A percentile compares a stretch with the other conserved stretches of the same genome.
Evolutionary conservation across 2,113 vertebrate genomes (phyloP).

Genomic region (Ameiurus melas): DNA sequence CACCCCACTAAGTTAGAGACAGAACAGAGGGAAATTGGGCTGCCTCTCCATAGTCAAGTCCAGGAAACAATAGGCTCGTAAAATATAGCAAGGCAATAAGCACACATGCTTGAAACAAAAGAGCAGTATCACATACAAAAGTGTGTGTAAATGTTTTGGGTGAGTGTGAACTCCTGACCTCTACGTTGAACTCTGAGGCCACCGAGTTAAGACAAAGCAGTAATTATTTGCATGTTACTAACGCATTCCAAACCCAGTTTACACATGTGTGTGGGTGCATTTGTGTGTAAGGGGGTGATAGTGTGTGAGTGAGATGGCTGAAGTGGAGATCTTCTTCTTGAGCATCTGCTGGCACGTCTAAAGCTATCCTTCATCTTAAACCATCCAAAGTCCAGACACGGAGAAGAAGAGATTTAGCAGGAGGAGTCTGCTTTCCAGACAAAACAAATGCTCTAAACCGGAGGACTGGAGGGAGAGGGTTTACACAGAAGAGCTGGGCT

Average conservation of each 20-base stretch:
- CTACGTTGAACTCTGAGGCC: constrained; percentile 53
- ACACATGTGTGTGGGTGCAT: neutral
- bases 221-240: constrained; percentile 54
- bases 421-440: constrained; percentile 56
- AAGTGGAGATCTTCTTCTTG: constrained; percentile 32
- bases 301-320: neutral
- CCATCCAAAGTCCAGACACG: constrained; percentile 29
- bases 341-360: constrained; percentile 44
- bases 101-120: constrained; percentile 60
- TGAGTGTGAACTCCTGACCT: constrained; percentile 74
- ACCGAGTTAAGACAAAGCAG: constrained; percentile 64
- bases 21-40: constrained; percentile 27
- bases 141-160: constrained; percentile 60
- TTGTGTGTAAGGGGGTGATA: neutral
- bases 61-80: constrained; percentile 66
- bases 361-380: constrained; percentile 39
- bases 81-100: constrained; percentile 67
- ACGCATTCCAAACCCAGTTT: constrained; percentile 10
- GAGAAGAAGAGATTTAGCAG: constrained; percentile 40
- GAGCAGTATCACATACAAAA: constrained; percentile 52
- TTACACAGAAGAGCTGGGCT: constrained; percentile 64
- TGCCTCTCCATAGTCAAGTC: constrained; percentile 50
- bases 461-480: constrained; percentile 45
- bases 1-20: constrained; percentile 58
- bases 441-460: constrained; percentile 64